Conservation (phyloP, 2,888 invertebrate genomes). For the Petrolisthes manimaculis region DNA sequence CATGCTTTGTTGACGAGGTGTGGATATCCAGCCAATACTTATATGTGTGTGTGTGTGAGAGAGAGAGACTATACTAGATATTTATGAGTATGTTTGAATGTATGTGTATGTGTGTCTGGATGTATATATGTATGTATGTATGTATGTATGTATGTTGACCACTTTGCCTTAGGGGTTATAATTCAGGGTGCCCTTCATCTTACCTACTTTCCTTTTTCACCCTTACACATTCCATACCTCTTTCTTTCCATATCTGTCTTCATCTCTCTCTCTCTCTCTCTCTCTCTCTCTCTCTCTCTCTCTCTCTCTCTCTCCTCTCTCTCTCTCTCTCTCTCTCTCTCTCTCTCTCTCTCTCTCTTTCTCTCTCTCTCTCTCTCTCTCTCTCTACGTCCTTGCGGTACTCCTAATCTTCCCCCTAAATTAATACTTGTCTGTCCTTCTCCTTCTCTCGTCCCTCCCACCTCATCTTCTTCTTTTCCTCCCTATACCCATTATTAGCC, state of each 20-base stretch:
- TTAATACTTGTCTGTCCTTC: background rate
- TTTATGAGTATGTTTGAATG: too few species aligned
- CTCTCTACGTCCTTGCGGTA: background rate
- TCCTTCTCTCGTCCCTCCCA: background rate
- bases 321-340: background rate
- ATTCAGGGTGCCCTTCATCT: too few species aligned
- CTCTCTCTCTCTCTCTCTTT: constrained; percentile 17
- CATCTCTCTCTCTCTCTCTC: background rate
- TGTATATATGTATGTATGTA: too few species aligned
- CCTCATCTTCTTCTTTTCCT: background rate
- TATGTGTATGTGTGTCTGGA: too few species aligned
- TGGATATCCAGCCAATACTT: too few species aligned
- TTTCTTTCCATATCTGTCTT: background rate
- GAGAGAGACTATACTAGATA: too few species aligned
- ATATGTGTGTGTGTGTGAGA: too few species aligned
- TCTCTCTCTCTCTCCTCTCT: background rate
- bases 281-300: background rate
- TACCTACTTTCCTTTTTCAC: background rate
- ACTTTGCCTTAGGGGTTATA: too few species aligned
- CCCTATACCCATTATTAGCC: too few species aligned
- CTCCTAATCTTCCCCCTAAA: background rate
- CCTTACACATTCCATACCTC: background rate
- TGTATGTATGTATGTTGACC: too few species aligned
- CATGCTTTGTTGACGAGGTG: too few species aligned
- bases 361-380: background rate